phyloP scores from a whole-genome alignment of 2,797 vertebrate genomes.

The Propithecus deckenii region DNA sequence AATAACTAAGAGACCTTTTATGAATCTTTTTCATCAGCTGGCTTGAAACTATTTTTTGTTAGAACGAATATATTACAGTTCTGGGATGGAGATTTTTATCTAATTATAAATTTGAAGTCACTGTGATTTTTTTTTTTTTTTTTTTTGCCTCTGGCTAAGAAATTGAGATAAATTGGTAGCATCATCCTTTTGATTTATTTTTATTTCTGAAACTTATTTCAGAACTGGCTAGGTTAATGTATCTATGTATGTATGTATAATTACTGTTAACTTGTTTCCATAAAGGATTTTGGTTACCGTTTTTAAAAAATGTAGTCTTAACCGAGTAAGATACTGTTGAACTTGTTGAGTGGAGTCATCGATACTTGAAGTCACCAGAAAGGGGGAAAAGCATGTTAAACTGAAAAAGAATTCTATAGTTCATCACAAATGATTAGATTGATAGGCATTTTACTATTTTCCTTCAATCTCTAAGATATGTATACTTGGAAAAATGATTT shows the following conservation, averaged over 20 bases:
- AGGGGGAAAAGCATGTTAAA: constrained; percentile 15
- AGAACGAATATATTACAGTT: not conserved
- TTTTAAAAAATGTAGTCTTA: constrained; percentile 33
- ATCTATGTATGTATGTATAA: constrained; percentile 18
- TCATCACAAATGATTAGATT: constrained; percentile 26
- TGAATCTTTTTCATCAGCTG: constrained; percentile 8
- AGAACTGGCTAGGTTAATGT: constrained; percentile 3
- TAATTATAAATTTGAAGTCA: constrained; percentile 8
- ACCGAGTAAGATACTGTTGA: constrained; percentile 11
- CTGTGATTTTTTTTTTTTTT: constrained; percentile 24
- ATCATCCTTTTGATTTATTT: not conserved
- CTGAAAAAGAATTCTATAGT: constrained; percentile 41
- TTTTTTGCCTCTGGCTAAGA: not conserved
- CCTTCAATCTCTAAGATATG: not conserved
- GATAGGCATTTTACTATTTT: constrained; percentile 15
- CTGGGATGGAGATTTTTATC: not conserved
- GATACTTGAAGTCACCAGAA: constrained; percentile 34
- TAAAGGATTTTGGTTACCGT: constrained; percentile 13
- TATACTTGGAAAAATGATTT: constrained; percentile 43
- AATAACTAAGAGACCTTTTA: not conserved
- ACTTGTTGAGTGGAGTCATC: constrained; percentile 23
- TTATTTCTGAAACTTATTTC: constrained; percentile 54
- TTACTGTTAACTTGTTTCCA: constrained; percentile 31
- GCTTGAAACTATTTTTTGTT: not conserved
- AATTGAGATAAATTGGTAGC: constrained; percentile 18